A percentile compares a stretch with the other conserved stretches of the same genome.
Evolutionary conservation across 35 echinoderm and acorn worm species (phyloP).

Genomic region (Ptychodera flava): DNA sequence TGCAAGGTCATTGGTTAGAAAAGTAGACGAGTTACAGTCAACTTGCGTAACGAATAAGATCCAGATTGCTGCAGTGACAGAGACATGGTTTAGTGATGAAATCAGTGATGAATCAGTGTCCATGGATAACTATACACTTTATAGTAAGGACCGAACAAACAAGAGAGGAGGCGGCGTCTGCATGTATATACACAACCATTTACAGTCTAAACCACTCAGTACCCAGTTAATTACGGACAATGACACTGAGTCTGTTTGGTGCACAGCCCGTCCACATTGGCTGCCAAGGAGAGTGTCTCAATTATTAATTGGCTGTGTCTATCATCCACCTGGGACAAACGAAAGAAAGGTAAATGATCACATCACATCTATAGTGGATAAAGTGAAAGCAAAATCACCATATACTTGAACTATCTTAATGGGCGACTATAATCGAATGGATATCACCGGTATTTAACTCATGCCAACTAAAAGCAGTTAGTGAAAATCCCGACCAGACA

Average conservation of each 20-base stretch:
- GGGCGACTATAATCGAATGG: background rate
- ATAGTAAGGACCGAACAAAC: background rate
- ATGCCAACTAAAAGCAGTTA: background rate
- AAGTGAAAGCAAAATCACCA: background rate
- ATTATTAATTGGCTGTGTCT: background rate
- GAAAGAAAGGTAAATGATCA: background rate
- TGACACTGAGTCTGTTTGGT: background rate
- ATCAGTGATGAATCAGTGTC: background rate
- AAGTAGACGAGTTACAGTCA: background rate
- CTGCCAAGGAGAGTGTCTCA: too few relatives aligned
- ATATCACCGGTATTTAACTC: background rate
- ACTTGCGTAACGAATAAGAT: background rate
- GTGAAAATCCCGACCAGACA: background rate
- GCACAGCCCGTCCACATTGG: too few relatives aligned
- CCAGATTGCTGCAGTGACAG: background rate
- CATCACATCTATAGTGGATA: background rate
- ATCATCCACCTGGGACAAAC: background rate
- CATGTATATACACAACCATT: background rate
- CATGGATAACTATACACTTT: background rate
- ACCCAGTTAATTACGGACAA: background rate
- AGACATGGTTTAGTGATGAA: background rate
- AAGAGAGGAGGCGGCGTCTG: background rate
- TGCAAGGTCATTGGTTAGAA: background rate
- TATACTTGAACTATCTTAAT: background rate
- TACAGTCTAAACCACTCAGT: background rate